Conservation (phyloP, 1,140 invertebrate genomes). For the Achroia grisella region DNA sequence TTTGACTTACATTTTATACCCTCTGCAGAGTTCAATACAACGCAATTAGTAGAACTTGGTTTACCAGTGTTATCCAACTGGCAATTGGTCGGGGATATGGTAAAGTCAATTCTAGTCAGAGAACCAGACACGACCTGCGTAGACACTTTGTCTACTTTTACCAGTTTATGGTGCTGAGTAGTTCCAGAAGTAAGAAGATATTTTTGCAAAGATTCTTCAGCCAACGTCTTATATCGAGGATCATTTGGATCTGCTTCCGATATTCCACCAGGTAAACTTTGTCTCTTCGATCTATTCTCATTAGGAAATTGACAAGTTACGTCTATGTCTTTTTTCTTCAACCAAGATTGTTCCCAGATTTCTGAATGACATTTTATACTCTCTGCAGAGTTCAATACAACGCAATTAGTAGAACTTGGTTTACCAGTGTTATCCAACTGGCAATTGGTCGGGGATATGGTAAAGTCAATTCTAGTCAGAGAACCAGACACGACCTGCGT, state of each 20-base stretch:
- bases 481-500: conserved; percentile 28
- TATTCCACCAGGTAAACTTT: background rate
- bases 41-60: conserved; percentile 5
- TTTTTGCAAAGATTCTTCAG: conserved; percentile 15
- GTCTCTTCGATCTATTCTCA: background rate
- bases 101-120: conserved; percentile 25
- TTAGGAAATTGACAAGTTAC: conserved; percentile 19
- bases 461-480: conserved; percentile 36
- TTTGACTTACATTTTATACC: conserved; percentile 18
- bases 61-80: conserved; percentile 8
- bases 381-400: no score
- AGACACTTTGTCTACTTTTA: conserved; percentile 17
- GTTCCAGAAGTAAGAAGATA: conserved; percentile 19
- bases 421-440: no score
- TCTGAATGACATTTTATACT: conserved; percentile 12
- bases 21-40: background rate
- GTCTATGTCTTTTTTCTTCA: conserved; percentile 24
- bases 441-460: conserved; percentile 12
- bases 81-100: conserved; percentile 25
- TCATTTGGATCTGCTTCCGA: conserved; percentile 7
- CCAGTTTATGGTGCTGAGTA: conserved; percentile 23
- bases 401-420: no score
- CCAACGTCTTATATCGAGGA: conserved; percentile 12
- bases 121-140: conserved; percentile 26
- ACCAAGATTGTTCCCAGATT: conserved; percentile 37